Evolutionary conservation across 2,113 vertebrate species (phyloP), one percentile per base, ranked within the genome.

Genomic region (Calyptommatus sinebrachiatus): DNA sequence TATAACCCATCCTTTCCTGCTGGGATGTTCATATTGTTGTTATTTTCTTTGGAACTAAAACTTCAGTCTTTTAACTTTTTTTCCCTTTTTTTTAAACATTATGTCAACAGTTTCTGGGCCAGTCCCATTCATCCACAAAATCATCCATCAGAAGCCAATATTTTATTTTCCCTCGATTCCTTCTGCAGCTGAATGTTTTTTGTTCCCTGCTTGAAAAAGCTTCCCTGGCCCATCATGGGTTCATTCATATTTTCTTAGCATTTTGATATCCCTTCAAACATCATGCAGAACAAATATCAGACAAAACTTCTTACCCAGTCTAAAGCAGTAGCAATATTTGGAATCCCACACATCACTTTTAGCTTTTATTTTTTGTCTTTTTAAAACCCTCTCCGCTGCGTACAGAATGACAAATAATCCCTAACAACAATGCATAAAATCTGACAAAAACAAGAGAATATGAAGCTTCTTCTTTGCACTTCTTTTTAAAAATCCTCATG

Each of bases 281-380:
- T 1, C 62, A 18, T 35, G 20, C 35, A 80, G 16, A 61, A 2
- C 2, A 71, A 12, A 79, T 48, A 5, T 8, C 14, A 7, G 26
- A n/a, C 26, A 8, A 57, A 20, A 8, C 12, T 5, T 22, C 5
- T 24, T 50, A 60, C 50, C 29, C 26, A 68, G 35, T 69, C 26
- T 5, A 26, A 50, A n/a, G 57, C 20, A n/a, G 5, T 41, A 57
- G 24, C 7, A 6, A 67, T 35, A 57, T 28, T 21, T 71, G 2
- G 8, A 12, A 63, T 1, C 9, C 28, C 3, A 16, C 8, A 3
- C 0, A 0, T 45, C 3, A 53, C 5, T 10, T 2, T 22, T 21
- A 50, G 66, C 24, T 16, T 6, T 46, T 84, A 41, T 84, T 45
- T 20, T 7, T 1, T 12, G 8, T 68, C 53, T 16, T 57, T 57